Percentiles rank a stretch among this genome's conserved stretches.
Evolutionary conservation across 2,113 vertebrate genomes (phyloP).

Genomic region (Forbesichthys agassizii): DNA sequence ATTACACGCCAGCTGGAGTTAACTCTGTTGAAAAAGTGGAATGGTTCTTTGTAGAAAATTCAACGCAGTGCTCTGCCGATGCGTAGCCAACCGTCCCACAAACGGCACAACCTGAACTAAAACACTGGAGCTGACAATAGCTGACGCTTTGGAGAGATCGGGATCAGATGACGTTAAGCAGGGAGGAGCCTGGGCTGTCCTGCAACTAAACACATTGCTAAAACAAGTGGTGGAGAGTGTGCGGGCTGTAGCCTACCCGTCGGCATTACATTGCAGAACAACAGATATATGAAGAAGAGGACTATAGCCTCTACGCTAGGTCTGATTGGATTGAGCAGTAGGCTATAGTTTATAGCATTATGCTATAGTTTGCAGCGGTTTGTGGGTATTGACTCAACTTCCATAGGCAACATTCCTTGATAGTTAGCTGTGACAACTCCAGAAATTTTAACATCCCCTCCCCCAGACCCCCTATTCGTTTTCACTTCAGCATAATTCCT

Average conservation of each 20-base stretch:
- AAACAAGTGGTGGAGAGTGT: conserved; percentile 5
- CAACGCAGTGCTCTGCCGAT: conserved; percentile 33
- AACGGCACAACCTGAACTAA: conserved; percentile 55
- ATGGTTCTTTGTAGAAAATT: background rate
- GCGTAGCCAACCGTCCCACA: conserved; percentile 36
- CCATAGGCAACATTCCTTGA: conserved; percentile 4
- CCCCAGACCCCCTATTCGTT: conserved; percentile 2
- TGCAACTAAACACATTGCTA: conserved; percentile 21
- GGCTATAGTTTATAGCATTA: too few species aligned
- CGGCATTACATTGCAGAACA: too few species aligned
- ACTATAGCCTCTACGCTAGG: too few species aligned
- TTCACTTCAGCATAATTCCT: conserved; percentile 18
- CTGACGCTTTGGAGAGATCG: conserved; percentile 63
- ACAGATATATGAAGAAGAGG: too few species aligned
- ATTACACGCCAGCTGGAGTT: too few species aligned
- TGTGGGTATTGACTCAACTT: too few species aligned
- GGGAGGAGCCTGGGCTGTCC: conserved; percentile 67
- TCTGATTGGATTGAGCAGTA: too few species aligned
- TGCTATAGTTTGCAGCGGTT: too few species aligned
- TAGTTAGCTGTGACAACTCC: conserved; percentile 15
- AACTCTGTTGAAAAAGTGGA: background rate
- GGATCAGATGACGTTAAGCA: conserved; percentile 68
- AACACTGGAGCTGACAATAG: conserved; percentile 48
- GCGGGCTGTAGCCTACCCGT: background rate
- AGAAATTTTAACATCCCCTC: conserved; percentile 3